Conservation (phyloP, 2,797 vertebrate genomes). For the Carapus acus region DNA sequence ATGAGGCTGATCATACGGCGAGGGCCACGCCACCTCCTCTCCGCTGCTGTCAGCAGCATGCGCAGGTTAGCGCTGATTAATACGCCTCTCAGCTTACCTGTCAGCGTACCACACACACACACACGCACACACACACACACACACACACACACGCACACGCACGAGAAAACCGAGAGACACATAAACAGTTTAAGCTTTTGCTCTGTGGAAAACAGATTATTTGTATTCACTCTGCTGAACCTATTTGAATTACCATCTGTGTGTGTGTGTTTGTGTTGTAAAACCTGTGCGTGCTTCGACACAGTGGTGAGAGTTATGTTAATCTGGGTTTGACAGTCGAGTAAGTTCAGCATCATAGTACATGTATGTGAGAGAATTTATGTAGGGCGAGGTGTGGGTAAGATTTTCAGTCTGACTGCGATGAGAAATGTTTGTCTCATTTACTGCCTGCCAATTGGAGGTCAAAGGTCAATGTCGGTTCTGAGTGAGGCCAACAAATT, state of each 20-base stretch:
- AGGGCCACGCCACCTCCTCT: conserved; percentile 50
- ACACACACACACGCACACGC: conserved; percentile 48
- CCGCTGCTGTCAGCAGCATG: conserved; percentile 65
- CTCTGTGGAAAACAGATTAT: conserved; percentile 68
- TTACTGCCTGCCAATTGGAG: not conserved
- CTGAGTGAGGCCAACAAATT: not conserved
- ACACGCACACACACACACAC: conserved; percentile 29
- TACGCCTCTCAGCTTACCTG: conserved; percentile 59
- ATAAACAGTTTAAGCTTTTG: conserved; percentile 65
- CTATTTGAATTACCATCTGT: conserved; percentile 47
- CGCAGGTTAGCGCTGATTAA: conserved; percentile 69
- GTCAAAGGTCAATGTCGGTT: not conserved
- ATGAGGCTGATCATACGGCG: conserved; percentile 67
- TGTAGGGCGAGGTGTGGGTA: no score
- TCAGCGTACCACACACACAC: conserved; percentile 52
- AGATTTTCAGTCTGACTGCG: not conserved
- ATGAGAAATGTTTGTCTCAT: not conserved
- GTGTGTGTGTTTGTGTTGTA: conserved; percentile 19
- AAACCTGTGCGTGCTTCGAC: no score
- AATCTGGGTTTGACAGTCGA: no score
- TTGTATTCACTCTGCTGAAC: conserved; percentile 40
- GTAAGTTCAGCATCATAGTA: no score
- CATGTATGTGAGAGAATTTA: no score
- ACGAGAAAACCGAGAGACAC: conserved; percentile 57
- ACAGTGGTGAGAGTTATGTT: no score